Percentiles rank a stretch among this genome's conserved stretches.
These are phyloP conservation scores for Podarcis cretensis DNA, from an alignment of 2,113 vertebrate genomes.

Conservation along the genomic window DNA sequence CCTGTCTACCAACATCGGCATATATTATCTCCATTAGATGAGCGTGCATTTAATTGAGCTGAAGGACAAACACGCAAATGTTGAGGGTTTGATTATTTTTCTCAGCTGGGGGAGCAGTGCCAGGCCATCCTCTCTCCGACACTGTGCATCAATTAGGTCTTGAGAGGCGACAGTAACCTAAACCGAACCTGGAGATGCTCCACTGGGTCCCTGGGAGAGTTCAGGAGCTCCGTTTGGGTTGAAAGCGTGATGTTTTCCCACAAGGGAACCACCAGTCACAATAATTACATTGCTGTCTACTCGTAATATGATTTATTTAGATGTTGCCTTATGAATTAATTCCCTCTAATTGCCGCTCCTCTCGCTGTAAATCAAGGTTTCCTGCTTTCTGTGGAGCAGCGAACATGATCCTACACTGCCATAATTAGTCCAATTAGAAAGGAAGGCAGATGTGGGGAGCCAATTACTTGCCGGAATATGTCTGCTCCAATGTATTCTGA, in stretches of 20 bases:
- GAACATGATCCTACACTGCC: constrained; percentile 80
- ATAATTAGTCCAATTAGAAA: constrained; percentile 86
- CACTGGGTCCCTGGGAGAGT: constrained; percentile 40
- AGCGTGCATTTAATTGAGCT: constrained; percentile 36
- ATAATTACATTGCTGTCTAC: constrained; percentile 83
- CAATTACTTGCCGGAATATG: constrained; percentile 81
- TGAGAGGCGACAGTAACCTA: constrained; percentile 29
- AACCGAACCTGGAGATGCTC: constrained; percentile 37
- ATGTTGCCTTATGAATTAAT: constrained; percentile 85
- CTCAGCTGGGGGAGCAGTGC: constrained; percentile 47
- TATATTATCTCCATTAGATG: not conserved
- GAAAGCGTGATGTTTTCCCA: constrained; percentile 70
- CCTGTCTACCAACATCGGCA: constrained; percentile 28
- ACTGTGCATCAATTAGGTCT: constrained; percentile 64
- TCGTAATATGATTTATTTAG: constrained; percentile 85
- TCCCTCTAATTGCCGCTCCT: constrained; percentile 82
- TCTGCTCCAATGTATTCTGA: constrained; percentile 71
- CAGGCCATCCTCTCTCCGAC: constrained; percentile 63
- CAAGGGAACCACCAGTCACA: constrained; percentile 81
- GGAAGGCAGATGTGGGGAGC: constrained; percentile 84
- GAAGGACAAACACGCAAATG: constrained; percentile 28
- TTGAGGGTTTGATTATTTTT: constrained; percentile 24
- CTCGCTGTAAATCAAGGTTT: constrained; percentile 82
- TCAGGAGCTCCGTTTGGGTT: constrained; percentile 64
- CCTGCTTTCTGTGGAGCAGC: constrained; percentile 76